These are phyloP conservation scores for Danaus plexippus DNA, from an alignment of 1,140 invertebrate genomes.

Conservation along the genomic window DNA sequence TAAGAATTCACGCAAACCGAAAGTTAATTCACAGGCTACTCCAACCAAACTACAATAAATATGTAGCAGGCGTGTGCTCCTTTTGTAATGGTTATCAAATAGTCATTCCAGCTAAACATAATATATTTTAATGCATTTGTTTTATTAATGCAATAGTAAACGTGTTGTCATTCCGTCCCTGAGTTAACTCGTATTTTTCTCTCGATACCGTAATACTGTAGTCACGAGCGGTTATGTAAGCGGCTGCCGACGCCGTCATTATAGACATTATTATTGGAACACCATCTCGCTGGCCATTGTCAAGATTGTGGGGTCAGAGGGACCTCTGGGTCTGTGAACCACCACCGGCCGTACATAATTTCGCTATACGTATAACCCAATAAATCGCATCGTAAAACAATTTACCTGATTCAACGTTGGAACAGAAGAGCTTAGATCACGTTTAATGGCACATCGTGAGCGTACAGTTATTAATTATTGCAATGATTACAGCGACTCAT, in stretches of 20 bases:
- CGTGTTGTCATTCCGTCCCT: conserved; percentile 31
- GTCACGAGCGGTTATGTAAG: conserved; percentile 69
- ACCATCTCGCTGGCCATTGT: conserved; percentile 61
- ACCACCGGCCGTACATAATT: conserved; percentile 49
- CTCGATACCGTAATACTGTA: conserved; percentile 64
- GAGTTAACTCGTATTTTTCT: conserved; percentile 54
- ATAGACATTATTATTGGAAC: conserved; percentile 61
- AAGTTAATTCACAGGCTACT: too few relatives aligned
- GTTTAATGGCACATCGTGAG: conserved; percentile 58
- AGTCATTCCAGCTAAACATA: conserved; percentile 22
- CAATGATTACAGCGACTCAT: conserved; percentile 51
- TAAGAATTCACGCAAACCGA: too few relatives aligned
- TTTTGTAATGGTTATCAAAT: conserved; percentile 26
- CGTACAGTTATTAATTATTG: conserved; percentile 63
- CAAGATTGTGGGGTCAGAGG: conserved; percentile 68
- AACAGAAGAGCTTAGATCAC: conserved; percentile 43
- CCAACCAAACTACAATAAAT: too few relatives aligned
- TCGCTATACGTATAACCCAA: conserved; percentile 63
- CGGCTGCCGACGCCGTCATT: conserved; percentile 55
- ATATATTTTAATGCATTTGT: conserved; percentile 11
- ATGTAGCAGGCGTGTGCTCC: conserved; percentile 9
- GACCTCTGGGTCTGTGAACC: conserved; percentile 47
- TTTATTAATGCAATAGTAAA: conserved; percentile 11
- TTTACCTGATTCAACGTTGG: conserved; percentile 44
- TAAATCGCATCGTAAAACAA: conserved; percentile 68